Percentiles rank a stretch among this genome's conserved stretches.
phyloP scores from a whole-genome alignment of 2,888 invertebrate genomes.

The Rhingia campestris region DNA sequence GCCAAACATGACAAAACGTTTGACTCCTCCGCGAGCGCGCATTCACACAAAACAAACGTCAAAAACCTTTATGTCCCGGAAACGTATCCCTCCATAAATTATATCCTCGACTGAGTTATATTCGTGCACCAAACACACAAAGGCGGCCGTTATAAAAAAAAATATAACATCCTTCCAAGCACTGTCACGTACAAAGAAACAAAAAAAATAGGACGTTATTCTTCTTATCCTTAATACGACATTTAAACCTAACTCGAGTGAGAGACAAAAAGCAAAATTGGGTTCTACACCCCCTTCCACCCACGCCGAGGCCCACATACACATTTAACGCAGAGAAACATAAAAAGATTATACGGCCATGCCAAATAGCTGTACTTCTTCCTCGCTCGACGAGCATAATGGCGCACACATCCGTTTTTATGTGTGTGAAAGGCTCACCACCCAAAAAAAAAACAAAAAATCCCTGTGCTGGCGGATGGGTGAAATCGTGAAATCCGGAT shows the following conservation, averaged over 20 bases:
- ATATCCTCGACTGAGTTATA: constrained; percentile 34
- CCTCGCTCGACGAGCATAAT: constrained; percentile 6
- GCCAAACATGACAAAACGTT: constrained; percentile 66
- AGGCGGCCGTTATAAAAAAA: background rate
- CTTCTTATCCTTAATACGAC: constrained; percentile 69
- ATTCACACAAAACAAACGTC: constrained; percentile 50
- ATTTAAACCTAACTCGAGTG: constrained; percentile 69
- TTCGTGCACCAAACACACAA: constrained; percentile 35
- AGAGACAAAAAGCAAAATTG: constrained; percentile 66
- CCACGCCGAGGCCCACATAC: constrained; percentile 33
- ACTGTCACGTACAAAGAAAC: constrained; percentile 23
- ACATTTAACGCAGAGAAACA: constrained; percentile 58
- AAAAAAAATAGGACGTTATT: constrained; percentile 50
- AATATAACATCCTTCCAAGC: constrained; percentile 32
- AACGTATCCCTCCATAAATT: constrained; percentile 57
- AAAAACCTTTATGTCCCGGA: constrained; percentile 60
- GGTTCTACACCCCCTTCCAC: constrained; percentile 17
- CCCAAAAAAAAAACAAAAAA: no score
- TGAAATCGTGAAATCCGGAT: constrained; percentile 5
- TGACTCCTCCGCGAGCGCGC: constrained; percentile 26
- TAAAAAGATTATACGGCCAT: constrained; percentile 69
- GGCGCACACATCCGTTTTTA: constrained; percentile 38
- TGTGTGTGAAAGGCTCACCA: constrained; percentile 29
- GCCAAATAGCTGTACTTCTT: constrained; percentile 25
- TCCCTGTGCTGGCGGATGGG: background rate